phyloP scores from a whole-genome alignment of 1,140 invertebrate species.

The Periplaneta americana region DNA sequence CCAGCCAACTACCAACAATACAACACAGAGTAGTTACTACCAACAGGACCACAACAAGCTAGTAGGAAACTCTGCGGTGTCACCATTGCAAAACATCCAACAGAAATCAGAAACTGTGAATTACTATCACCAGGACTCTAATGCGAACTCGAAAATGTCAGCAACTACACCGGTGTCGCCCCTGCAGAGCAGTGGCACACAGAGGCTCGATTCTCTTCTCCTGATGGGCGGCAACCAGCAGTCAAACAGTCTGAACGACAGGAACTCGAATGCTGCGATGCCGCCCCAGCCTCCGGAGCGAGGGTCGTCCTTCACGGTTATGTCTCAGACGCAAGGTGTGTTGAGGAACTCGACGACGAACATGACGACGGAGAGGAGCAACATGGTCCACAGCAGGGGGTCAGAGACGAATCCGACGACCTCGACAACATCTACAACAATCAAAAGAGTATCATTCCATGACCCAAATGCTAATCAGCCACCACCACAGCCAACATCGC shows the following conservation, averaged over 20 bases:
- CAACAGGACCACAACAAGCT: background rate
- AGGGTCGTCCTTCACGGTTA: slow-evolving; percentile 74
- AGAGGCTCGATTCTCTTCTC: slow-evolving; percentile 17
- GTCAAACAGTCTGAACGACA: background rate
- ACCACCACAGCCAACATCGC: slow-evolving; percentile 32
- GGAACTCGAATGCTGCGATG: background rate
- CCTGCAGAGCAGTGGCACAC: slow-evolving; percentile 6
- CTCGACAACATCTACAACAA: background rate
- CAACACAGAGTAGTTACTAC: background rate
- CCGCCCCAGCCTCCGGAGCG: slow-evolving; percentile 69
- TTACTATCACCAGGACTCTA: background rate
- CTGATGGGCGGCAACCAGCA: background rate
- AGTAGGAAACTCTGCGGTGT: background rate
- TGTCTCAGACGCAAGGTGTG: slow-evolving; percentile 47
- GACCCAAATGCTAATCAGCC: slow-evolving; percentile 55
- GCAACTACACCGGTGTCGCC: background rate
- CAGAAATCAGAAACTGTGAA: background rate
- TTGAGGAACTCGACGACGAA: slow-evolving; percentile 1
- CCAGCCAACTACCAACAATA: background rate
- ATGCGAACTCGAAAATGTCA: background rate
- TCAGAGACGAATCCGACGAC: background rate
- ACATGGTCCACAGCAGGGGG: background rate
- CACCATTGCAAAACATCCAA: background rate
- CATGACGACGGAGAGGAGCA: background rate
- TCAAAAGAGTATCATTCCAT: slow-evolving; percentile 70